Base-by-base conservation (phyloP, 2,113 vertebrate genomes). In the Casuarius casuarius region DNA sequence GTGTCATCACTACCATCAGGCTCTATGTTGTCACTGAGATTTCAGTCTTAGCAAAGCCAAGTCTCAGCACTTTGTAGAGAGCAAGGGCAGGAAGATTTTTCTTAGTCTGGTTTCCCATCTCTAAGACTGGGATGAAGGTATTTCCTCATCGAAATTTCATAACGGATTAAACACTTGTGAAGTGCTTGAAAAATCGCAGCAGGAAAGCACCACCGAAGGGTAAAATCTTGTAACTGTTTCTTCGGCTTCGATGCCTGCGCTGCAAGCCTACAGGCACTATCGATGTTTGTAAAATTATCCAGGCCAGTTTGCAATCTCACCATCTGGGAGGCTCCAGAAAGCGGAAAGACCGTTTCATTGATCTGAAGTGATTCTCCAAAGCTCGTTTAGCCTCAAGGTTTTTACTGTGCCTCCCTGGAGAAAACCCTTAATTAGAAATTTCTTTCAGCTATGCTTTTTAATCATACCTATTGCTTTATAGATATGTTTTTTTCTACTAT, bases 401-500 rank as follows among this genome's bases (percentile, higher is more conserved):
- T 94, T 73, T 48, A 72, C 52, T 40, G 19, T 12, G 1, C 38
- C 62, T 94, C 89, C 62, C 77, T 44, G 35, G 81, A 84, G 84
- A 95, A 95, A 91, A 84, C 25, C 31, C 33, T 91, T 91, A 94
- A 96, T 90, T 88, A 92, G 83, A 89, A 92, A 89, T 84, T 88
- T 91, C 65, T 71, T 78, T 88, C 89, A 80, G 83, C 79, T 77
- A 67, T 29, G 46, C 76, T 86, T 94, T 95, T 95, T 89, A 88
- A 92, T 96, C 83, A 84, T 74, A 80, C 13, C 51, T 89, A 66
- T 84, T 95, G 59, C 70, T 80, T 66, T 54, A 46, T 74, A 74
- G 63, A 76, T 40, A 31, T 75, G 38, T 23, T 63, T 52, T 81
- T 63, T 2, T 6, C 25, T 62, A 4, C 28, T 49, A 7, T 49